Percentiles rank a stretch among this genome's conserved stretches.
phyloP scores from a whole-genome alignment of 2,888 invertebrate species.

The Lamellibrachia columna region DNA sequence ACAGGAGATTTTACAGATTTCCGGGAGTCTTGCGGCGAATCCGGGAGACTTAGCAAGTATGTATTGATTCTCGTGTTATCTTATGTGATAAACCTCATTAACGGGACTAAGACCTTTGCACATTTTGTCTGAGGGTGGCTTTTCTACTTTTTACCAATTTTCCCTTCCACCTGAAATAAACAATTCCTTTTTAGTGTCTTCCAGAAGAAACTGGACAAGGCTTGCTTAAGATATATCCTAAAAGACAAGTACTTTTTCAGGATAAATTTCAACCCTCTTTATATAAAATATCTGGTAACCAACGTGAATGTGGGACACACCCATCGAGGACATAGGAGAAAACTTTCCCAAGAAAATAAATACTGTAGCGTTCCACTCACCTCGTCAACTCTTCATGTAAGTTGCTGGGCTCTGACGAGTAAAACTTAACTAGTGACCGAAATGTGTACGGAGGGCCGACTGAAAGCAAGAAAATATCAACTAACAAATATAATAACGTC shows the following conservation, averaged over 20 bases:
- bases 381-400: conserved; percentile 96
- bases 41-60: no score
- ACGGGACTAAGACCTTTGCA: neutral
- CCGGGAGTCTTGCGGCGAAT: no score
- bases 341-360: neutral
- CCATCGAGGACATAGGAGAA: neutral
- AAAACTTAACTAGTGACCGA: conserved; percentile 95
- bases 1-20: no score
- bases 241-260: neutral
- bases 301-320: neutral
- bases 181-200: neutral
- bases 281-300: neutral
- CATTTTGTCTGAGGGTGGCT: neutral
- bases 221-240: neutral
- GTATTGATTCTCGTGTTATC: neutral
- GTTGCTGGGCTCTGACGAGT: conserved; percentile 94
- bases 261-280: neutral
- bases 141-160: neutral
- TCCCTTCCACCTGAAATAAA: neutral
- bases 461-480: conserved; percentile 60
- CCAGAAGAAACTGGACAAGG: neutral
- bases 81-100: neutral
- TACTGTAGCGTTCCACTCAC: conserved; percentile 51
- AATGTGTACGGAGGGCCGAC: conserved; percentile 98
- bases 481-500: neutral